Conservation (phyloP, 2,113 vertebrate species). For the Bettongia penicillata region DNA sequence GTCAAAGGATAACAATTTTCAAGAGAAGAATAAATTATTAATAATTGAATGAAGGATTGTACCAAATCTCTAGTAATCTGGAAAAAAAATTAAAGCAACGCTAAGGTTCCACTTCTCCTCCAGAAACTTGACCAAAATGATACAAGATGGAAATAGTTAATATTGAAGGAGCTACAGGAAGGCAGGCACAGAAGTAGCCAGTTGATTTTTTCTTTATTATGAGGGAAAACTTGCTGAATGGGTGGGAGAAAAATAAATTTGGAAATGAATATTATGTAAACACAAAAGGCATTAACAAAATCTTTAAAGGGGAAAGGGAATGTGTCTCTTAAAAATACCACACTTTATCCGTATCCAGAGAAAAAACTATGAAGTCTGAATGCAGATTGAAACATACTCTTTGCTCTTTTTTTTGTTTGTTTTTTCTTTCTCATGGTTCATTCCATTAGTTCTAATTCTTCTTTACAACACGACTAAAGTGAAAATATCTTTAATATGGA, state of each 20-base stretch:
- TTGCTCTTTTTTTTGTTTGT: no score
- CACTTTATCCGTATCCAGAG: no score
- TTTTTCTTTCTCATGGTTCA: no score
- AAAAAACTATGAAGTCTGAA: no score
- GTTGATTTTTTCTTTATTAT: not conserved
- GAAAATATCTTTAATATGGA: no score
- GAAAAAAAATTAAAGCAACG: not conserved
- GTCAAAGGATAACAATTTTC: not conserved
- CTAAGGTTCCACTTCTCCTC: not conserved
- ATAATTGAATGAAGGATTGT: not conserved
- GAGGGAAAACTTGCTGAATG: not conserved
- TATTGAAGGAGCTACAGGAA: not conserved
- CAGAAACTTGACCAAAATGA: not conserved
- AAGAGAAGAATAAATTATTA: not conserved
- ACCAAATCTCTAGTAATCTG: not conserved
- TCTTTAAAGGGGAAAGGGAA: not conserved
- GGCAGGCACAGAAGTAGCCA: not conserved
- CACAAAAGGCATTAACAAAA: not conserved
- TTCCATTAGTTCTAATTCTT: no score
- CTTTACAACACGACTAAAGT: no score
- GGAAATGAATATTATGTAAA: not conserved
- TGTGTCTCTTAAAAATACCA: not conserved
- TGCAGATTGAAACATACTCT: no score
- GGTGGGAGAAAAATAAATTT: not conserved
- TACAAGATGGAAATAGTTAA: not conserved